A percentile compares a stretch with the other conserved stretches of the same genome.
Evolutionary conservation across 2,888 invertebrate species (phyloP).

Genomic region (Troides helena): DNA sequence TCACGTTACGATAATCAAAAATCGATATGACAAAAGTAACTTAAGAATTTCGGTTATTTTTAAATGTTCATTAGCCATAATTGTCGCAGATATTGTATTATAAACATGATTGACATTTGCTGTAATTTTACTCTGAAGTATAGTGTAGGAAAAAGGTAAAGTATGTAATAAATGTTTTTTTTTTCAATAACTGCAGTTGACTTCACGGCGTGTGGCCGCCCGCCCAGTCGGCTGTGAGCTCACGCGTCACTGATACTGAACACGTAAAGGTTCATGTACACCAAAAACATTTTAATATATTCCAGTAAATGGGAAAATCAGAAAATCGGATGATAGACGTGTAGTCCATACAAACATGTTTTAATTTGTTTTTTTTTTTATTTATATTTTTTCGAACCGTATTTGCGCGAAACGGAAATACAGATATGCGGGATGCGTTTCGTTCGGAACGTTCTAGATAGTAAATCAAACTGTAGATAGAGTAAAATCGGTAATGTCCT

Average conservation of each 20-base stretch:
- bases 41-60: no score
- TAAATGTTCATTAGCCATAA: no score
- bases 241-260: slow-evolving; percentile 34
- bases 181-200: slow-evolving; percentile 14
- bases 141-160: background rate
- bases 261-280: slow-evolving; percentile 21
- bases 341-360: background rate
- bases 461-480: no score
- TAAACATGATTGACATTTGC: background rate
- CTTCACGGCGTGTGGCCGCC: slow-evolving; percentile 39
- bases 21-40: no score
- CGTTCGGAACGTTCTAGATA: no score
- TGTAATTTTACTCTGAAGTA: slow-evolving; percentile 1
- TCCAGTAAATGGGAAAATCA: background rate
- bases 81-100: no score
- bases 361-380: no score
- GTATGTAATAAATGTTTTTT: background rate
- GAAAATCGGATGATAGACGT: background rate
- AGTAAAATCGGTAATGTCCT: no score
- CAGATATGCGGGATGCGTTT: no score
- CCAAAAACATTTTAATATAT: background rate
- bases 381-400: no score
- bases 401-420: no score
- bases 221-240: slow-evolving; percentile 30
- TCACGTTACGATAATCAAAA: no score